phyloP scores from a whole-genome alignment of 2,797 vertebrate genomes.

The Poeciliopsis infans region DNA sequence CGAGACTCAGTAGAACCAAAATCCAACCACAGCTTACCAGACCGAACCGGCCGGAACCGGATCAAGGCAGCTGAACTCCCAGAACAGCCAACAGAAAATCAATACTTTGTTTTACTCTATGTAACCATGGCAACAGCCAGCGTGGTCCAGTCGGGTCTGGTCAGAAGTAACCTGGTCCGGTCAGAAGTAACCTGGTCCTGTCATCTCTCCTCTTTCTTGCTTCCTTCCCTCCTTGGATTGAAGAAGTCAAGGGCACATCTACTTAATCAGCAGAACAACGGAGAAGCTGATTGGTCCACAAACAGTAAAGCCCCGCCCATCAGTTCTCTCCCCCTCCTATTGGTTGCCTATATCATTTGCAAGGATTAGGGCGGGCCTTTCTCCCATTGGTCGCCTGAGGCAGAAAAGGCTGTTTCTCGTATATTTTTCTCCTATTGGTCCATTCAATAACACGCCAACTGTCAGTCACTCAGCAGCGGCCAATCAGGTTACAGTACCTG shows the following conservation, averaged over 20 bases:
- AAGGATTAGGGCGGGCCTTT: slow-evolving; percentile 65
- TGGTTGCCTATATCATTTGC: slow-evolving; percentile 53
- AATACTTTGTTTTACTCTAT: slow-evolving; percentile 14
- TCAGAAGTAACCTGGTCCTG: slow-evolving; percentile 48
- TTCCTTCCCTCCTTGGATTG: slow-evolving; percentile 8
- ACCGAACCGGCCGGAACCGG: slow-evolving; percentile 12
- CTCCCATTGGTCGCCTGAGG: slow-evolving; percentile 82
- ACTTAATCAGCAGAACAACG: slow-evolving; percentile 46
- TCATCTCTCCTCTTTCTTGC: slow-evolving; percentile 32
- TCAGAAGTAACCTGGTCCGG: slow-evolving; percentile 48
- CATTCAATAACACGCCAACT: slow-evolving; percentile 64
- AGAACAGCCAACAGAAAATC: slow-evolving; percentile 14
- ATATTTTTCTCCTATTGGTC: slow-evolving; percentile 54
- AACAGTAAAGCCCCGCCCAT: slow-evolving; percentile 64
- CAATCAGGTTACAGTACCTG: slow-evolving; percentile 75
- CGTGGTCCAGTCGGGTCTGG: slow-evolving; percentile 41
- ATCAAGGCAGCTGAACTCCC: not conserved
- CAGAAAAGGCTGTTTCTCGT: slow-evolving; percentile 41
- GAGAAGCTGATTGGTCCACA: slow-evolving; percentile 70
- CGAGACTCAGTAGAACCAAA: slow-evolving; percentile 11
- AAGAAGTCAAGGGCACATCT: slow-evolving; percentile 31
- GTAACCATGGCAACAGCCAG: slow-evolving; percentile 40
- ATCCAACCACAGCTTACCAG: slow-evolving; percentile 19
- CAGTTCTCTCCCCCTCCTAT: slow-evolving; percentile 34
- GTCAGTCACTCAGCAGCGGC: slow-evolving; percentile 71